phyloP scores from a whole-genome alignment of 2,113 vertebrate genomes.

The Parotia lawesii region DNA sequence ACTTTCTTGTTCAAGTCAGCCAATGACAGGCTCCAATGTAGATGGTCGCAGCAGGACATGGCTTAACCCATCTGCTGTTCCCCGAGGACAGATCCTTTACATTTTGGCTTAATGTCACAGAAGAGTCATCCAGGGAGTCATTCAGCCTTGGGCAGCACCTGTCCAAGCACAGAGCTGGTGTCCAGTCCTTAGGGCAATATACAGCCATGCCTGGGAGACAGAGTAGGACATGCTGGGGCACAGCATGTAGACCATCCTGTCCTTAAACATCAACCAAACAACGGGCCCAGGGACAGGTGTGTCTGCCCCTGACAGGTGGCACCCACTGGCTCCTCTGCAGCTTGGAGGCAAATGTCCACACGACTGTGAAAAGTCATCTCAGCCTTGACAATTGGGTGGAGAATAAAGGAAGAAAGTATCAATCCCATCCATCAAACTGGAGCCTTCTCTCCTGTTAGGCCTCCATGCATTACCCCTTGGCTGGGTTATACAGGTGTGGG shows the following conservation, averaged over 20 bases:
- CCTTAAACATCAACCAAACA: neutral
- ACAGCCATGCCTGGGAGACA: neutral
- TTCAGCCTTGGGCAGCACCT: neutral
- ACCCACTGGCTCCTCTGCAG: neutral
- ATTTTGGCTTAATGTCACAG: neutral
- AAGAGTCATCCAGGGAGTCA: neutral
- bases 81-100: neutral
- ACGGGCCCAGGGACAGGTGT: rapidly evolving
- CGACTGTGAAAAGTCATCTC: neutral
- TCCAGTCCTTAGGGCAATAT: neutral
- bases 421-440: neutral
- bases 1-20: neutral
- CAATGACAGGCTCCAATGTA: neutral
- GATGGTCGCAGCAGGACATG: neutral
- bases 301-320: neutral
- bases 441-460: neutral
- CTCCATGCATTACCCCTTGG: neutral
- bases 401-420: neutral
- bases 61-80: neutral
- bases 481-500: neutral
- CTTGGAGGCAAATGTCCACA: neutral
- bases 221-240: neutral
- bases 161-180: neutral
- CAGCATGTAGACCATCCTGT: neutral
- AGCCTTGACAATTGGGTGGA: neutral